Conservation (phyloP, 2,113 vertebrate species). For the Agapornis roseicollis region DNA sequence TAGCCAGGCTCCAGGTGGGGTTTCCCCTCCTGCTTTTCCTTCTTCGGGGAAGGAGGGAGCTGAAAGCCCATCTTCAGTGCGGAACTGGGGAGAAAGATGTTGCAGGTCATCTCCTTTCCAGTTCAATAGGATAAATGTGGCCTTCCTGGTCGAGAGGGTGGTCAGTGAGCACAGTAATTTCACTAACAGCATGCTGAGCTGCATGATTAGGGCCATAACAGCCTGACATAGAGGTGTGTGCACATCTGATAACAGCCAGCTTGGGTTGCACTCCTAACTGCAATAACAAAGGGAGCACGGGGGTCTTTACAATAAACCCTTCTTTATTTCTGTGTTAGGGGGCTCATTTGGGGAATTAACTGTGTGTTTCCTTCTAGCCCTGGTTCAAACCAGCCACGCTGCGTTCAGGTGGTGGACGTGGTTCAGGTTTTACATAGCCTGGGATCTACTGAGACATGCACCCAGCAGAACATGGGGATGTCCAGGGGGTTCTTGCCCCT, state of each 20-base stretch:
- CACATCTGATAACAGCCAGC: not conserved
- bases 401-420: not conserved
- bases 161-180: not conserved
- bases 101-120: conserved; percentile 1
- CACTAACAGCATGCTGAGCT: conserved; percentile 2
- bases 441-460: not conserved
- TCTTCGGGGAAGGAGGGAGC: not conserved
- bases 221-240: not conserved
- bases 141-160: not conserved
- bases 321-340: not conserved
- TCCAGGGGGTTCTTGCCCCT: not conserved
- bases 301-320: not conserved
- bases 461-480: not conserved
- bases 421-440: conserved; percentile 24
- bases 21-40: not conserved
- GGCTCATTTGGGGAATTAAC: not conserved
- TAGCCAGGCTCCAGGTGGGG: not conserved
- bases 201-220: conserved; percentile 14
- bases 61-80: not conserved
- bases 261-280: not conserved
- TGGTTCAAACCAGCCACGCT: not conserved
- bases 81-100: not conserved
- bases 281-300: not conserved
- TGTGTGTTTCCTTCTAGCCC: not conserved
- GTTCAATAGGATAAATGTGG: not conserved